A percentile compares a stretch with the other conserved stretches of the same genome.
Evolutionary conservation across 2,888 invertebrate species (phyloP).

Genomic region (Acanthococcus lagerstroemiae): DNA sequence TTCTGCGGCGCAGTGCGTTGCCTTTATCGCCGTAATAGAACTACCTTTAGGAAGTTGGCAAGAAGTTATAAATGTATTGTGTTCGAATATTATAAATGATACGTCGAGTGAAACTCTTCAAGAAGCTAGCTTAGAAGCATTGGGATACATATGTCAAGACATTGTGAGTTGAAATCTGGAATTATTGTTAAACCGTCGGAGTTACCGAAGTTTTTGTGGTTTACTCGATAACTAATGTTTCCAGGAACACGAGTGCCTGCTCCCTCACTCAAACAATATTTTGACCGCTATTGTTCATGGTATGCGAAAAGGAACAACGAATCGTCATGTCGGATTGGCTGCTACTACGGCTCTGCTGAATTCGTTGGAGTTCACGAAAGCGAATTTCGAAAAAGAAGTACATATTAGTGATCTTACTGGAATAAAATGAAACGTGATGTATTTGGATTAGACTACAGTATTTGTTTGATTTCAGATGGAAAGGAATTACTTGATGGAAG

Average conservation of each 20-base stretch:
- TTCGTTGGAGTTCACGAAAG: constrained; percentile 94
- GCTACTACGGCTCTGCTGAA: constrained; percentile 94
- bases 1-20: constrained; percentile 97
- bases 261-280: constrained; percentile 87
- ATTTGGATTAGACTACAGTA: no score
- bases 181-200: neutral
- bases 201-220: constrained; percentile 1
- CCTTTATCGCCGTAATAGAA: constrained; percentile 94
- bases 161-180: constrained; percentile 48
- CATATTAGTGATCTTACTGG: constrained; percentile 32
- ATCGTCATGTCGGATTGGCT: constrained; percentile 85
- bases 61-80: constrained; percentile 74
- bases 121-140: constrained; percentile 93
- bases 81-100: constrained; percentile 79
- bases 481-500: constrained; percentile 98
- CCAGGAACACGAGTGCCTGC: constrained; percentile 74
- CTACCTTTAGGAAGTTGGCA: constrained; percentile 86
- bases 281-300: constrained; percentile 97
- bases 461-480: constrained; percentile 52
- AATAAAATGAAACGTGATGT: no score
- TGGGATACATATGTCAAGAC: constrained; percentile 98
- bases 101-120: constrained; percentile 85
- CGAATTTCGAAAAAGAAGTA: constrained; percentile 92
- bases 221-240: no score
- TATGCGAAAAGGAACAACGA: constrained; percentile 88